Evolutionary conservation across 2,888 invertebrate genomes (phyloP), one percentile per base, ranked within the genome.

Genomic region (Limnephilus auricula): DNA sequence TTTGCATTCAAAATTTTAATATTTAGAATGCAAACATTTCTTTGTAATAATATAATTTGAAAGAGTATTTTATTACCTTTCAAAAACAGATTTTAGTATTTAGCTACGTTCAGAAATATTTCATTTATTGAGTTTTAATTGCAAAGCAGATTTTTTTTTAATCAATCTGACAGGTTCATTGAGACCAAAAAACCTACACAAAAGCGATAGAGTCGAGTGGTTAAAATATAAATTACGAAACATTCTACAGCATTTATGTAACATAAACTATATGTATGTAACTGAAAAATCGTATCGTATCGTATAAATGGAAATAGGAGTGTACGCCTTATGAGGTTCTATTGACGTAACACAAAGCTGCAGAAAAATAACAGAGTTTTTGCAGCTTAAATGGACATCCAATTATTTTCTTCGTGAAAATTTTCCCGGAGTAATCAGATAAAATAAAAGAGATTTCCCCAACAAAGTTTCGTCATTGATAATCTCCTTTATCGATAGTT

Each of bases 401-500:
- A 65, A 65, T 65, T 65, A 65, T 65, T 65, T 65, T 65, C 65
- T 65, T n/a, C n/a, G 9, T 65, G 65, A 25, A n/a, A 65, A n/a
- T 4, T 65, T 65, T 65, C n/a, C 65, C 65, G 6, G 25, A 65
- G 25, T 65, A 65, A 65, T 65, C 65, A 65, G 65, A 65, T 65
- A 65, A 25, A 9, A 45, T 45, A 45, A 65, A 65, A 65, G 65
- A 65, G 65, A 65, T 65, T 65, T 65, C 25, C 25, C 65, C 65
- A 90, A 79, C 40, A 79, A 90, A 79, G 40, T 85, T 86, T 90
- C 30, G 30, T 37, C 90, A n/a, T 37, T 79, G 90, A 88, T 90
- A 87, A 92, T 90, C 92, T 83, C 85, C 83, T 83, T 90, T 92
- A 92, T 90, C 90, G 91, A 92, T 90, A 90, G 92, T 92, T 88